A percentile compares a stretch with the other conserved stretches of the same genome.
Evolutionary conservation across 2,797 vertebrate species (phyloP).

Genomic region (Aythya fuligula): DNA sequence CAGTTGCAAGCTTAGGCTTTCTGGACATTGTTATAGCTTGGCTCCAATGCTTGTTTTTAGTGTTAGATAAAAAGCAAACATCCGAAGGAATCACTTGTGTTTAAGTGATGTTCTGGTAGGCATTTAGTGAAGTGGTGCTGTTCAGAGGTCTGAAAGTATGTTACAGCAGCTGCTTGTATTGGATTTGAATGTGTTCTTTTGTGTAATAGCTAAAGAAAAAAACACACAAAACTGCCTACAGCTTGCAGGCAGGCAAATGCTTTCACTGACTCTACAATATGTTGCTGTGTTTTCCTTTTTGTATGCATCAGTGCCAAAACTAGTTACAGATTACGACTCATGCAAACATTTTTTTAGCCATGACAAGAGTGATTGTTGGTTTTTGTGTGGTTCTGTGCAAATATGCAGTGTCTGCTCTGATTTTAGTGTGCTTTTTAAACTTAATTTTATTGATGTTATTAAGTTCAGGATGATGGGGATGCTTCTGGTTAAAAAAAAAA

Average conservation of each 20-base stretch:
- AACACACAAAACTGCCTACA: background rate
- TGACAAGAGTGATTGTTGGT: background rate
- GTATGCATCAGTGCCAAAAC: background rate
- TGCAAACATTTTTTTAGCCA: background rate
- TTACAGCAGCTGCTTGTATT: constrained; percentile 5
- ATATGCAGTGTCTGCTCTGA: background rate
- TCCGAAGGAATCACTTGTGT: background rate
- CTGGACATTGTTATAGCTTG: background rate
- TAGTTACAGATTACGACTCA: background rate
- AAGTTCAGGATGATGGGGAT: background rate
- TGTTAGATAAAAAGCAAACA: background rate
- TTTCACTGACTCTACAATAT: background rate
- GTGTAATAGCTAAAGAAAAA: background rate
- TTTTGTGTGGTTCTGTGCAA: background rate
- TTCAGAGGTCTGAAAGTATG: background rate
- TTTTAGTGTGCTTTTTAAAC: background rate
- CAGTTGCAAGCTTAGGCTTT: background rate
- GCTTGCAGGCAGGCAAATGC: background rate
- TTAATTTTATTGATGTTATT: background rate
- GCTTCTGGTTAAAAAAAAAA: background rate
- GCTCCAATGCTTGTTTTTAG: background rate
- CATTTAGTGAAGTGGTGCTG: background rate
- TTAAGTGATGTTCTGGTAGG: background rate
- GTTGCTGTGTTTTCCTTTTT: background rate
- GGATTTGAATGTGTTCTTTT: background rate